Evolutionary conservation across 2,113 vertebrate species (phyloP).

Genomic region (Oncorhynchus mykiss): DNA sequence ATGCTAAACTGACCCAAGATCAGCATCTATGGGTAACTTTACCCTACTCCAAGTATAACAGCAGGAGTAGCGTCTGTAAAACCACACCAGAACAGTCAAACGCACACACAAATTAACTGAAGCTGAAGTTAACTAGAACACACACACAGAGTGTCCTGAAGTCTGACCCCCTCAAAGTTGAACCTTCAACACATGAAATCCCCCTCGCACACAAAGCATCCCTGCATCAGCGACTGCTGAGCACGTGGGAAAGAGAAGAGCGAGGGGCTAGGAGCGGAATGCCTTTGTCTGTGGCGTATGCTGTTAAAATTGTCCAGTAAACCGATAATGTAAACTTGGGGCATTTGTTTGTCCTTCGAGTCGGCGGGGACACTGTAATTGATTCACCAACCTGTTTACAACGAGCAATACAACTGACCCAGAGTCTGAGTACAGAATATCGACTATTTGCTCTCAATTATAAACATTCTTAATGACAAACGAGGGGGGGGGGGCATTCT

Average conservation of each 20-base stretch:
- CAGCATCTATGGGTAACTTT: no score
- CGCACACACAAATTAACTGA: no score
- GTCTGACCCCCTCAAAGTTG: neutral
- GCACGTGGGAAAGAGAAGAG: conserved; percentile 2
- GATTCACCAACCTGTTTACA: conserved; percentile 67
- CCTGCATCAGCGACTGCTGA: conserved; percentile 1
- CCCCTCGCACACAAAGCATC: neutral
- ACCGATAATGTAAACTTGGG: conserved; percentile 43
- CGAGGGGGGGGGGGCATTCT: conserved; percentile 41
- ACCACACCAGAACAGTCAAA: no score
- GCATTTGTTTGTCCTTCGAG: conserved; percentile 39
- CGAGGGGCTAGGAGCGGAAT: conserved; percentile 17
- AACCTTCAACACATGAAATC: neutral
- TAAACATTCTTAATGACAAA: conserved; percentile 65
- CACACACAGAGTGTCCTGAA: no score
- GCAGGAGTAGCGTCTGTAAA: no score
- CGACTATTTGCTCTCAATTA: conserved; percentile 64
- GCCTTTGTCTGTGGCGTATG: conserved; percentile 44
- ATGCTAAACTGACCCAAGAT: no score
- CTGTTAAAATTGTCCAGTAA: conserved; percentile 56
- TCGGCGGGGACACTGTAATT: conserved; percentile 55
- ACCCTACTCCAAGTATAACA: no score
- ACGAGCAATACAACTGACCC: conserved; percentile 63
- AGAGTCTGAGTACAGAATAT: conserved; percentile 52
- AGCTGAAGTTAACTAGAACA: no score